Evolutionary conservation across 2,113 vertebrate genomes (phyloP), one percentile per base, ranked within the genome.

Genomic region (Lophotis ruficrista): DNA sequence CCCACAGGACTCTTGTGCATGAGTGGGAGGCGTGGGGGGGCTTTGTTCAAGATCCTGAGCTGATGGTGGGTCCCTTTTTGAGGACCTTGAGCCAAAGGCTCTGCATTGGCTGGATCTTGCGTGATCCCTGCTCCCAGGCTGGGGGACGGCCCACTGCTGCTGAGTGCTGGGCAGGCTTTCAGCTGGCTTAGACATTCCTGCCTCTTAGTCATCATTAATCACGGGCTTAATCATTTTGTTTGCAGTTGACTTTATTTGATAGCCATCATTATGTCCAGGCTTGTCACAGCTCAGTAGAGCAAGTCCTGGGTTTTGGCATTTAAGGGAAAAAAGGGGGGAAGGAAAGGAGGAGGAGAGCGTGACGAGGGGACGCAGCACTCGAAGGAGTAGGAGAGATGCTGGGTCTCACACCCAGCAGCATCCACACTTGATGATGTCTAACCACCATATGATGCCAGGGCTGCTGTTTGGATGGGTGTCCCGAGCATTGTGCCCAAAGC

Each of bases 181-280:
- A 66, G 54, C 64, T 77, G 71, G 35, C 23, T 13, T 27, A 64
- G 33, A 20, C 8, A 2, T 94, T 96, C 68, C 72, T 75, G 28
- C 80, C 73, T 91, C 68, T 91, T 92, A 92, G 94, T 94, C 41
- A 94, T 94, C 41, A 87, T 94, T 92, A 95, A 94, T 87, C 61
- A 65, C 0, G 0, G 53, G 24, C 4, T 25, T 76, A 54, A 85
- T 68, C 0, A 8, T 71, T 75, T 30, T 47, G 60, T 71, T 66
- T 94, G 64, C 14, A 6, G 87, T 75, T 2, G 2, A 27, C 48
- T 69, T 71, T 14, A n/a, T 73, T 86, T 78, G 75, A 75, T n/a
- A 48, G 48, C 61, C 5, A 2, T 51, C 6, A 0, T 73, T 71
- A 23, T 0, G 0, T 35, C 50, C 64, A 30, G 35, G n/a, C 60